phyloP scores from a whole-genome alignment of 2,888 invertebrate species.

The Stratiomys singularior region DNA sequence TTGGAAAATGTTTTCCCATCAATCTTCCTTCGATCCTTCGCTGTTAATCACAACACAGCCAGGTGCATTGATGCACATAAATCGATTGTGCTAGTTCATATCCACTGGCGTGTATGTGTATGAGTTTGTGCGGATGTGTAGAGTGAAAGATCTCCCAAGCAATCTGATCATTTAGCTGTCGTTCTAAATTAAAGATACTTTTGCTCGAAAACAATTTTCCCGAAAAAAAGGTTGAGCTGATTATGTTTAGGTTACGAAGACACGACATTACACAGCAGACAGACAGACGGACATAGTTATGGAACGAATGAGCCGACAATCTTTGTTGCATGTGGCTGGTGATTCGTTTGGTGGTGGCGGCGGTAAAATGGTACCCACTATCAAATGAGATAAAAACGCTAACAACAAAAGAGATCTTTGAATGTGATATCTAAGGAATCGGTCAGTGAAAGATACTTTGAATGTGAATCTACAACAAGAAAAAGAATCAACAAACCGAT shows the following conservation, averaged over 20 bases:
- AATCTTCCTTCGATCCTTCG: slow-evolving; percentile 25
- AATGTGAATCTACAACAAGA: slow-evolving; percentile 25
- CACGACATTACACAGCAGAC: slow-evolving; percentile 42
- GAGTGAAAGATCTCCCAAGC: slow-evolving; percentile 3
- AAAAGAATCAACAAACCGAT: not conserved
- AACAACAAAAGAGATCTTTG: slow-evolving; percentile 42
- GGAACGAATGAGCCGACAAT: slow-evolving; percentile 8
- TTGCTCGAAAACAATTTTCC: slow-evolving; percentile 39
- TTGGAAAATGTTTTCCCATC: slow-evolving; percentile 41
- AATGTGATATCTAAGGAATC: slow-evolving; percentile 45
- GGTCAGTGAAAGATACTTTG: slow-evolving; percentile 44
- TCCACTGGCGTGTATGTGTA: not conserved
- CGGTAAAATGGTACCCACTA: slow-evolving; percentile 14
- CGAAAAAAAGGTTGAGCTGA: slow-evolving; percentile 36
- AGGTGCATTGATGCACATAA: slow-evolving; percentile 38
- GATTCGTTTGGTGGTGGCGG: slow-evolving; percentile 23
- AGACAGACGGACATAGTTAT: slow-evolving; percentile 31
- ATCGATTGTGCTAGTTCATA: not conserved
- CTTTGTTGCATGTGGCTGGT: slow-evolving; percentile 26
- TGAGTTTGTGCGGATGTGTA: too few relatives aligned
- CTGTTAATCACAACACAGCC: slow-evolving; percentile 37
- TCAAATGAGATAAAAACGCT: slow-evolving; percentile 42
- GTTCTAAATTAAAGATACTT: slow-evolving; percentile 42
- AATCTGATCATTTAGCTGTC: slow-evolving; percentile 42
- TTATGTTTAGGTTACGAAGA: slow-evolving; percentile 34